A percentile compares a stretch with the other conserved stretches of the same genome.
Conservation (phyloP, 2,888 invertebrate species). For the Acanthosoma haemorrhoidale region DNA sequence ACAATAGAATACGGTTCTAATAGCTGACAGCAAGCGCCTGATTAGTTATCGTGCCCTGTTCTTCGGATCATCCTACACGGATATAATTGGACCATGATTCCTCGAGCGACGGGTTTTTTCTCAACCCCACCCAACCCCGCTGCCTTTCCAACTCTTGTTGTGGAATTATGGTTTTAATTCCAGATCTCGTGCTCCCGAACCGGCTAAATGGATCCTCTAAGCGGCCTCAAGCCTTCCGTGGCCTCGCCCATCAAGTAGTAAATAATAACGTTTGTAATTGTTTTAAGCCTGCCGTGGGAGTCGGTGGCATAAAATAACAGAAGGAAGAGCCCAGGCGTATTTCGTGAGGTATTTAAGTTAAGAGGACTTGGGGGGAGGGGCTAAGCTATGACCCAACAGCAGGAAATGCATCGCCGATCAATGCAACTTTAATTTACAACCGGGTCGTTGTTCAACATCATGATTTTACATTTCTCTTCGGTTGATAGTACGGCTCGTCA, state of each 20-base stretch:
- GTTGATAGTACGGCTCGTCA: too few species aligned
- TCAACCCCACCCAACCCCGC: too few species aligned
- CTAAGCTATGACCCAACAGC: not conserved
- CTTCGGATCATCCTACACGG: not conserved
- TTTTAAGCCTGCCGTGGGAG: not conserved
- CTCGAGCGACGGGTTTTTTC: not conserved
- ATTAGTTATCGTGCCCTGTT: constrained; percentile 11
- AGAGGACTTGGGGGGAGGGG: too few species aligned
- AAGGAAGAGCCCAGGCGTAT: not conserved
- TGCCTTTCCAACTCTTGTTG: not conserved
- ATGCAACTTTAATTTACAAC: constrained; percentile 12
- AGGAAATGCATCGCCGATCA: not conserved
- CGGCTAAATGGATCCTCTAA: constrained; percentile 8
- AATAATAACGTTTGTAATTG: constrained; percentile 19
- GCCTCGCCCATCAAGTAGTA: not conserved
- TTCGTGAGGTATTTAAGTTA: constrained; percentile 1
- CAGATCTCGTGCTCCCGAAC: not conserved
- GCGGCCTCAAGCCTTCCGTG: constrained; percentile 4
- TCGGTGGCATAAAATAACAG: constrained; percentile 1
- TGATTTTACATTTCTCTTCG: too few species aligned
- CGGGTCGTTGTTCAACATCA: too few species aligned
- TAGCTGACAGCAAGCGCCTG: not conserved
- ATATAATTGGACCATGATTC: not conserved
- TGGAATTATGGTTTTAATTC: not conserved
- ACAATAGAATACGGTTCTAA: not conserved